phyloP scores from a whole-genome alignment of 2,888 invertebrate genomes.

The Caenorhabditis virilis region DNA sequence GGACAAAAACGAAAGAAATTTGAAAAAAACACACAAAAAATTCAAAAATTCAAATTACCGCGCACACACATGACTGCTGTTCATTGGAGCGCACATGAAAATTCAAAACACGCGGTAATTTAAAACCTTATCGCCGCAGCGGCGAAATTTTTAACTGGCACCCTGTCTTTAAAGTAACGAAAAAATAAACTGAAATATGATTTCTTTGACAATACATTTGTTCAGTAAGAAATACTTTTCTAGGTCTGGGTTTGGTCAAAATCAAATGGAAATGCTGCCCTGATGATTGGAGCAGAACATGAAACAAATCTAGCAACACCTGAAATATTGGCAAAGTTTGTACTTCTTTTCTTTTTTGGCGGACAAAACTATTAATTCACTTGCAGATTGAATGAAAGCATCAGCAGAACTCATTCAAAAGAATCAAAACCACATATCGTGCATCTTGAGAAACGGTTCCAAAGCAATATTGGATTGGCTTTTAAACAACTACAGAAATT shows the following conservation, averaged over 20 bases:
- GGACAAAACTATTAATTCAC: neutral
- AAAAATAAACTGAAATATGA: neutral
- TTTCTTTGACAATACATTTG: too few relatives aligned
- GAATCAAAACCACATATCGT: constrained; percentile 16
- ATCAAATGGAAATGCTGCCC: constrained; percentile 12
- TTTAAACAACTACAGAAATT: constrained; percentile 34
- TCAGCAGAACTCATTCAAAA: constrained; percentile 18
- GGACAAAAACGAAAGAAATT: too few relatives aligned
- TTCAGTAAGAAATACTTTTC: neutral
- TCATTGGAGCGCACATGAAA: too few relatives aligned
- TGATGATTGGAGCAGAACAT: constrained; percentile 23
- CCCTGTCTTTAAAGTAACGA: too few relatives aligned
- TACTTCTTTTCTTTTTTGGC: neutral
- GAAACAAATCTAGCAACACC: constrained; percentile 27
- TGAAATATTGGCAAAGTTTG: constrained; percentile 23
- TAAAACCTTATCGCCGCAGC: too few relatives aligned
- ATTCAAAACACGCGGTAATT: too few relatives aligned
- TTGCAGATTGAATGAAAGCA: constrained; percentile 14
- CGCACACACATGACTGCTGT: too few relatives aligned
- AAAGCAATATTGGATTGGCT: constrained; percentile 15
- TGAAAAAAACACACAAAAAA: too few relatives aligned
- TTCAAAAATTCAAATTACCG: too few relatives aligned
- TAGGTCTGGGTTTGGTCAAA: constrained; percentile 34
- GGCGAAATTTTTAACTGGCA: too few relatives aligned
- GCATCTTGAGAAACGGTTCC: constrained; percentile 22